Percentiles rank a stretch among this genome's conserved stretches.
Conservation (phyloP, 2,113 vertebrate genomes). For the Chloropsis hardwickii region DNA sequence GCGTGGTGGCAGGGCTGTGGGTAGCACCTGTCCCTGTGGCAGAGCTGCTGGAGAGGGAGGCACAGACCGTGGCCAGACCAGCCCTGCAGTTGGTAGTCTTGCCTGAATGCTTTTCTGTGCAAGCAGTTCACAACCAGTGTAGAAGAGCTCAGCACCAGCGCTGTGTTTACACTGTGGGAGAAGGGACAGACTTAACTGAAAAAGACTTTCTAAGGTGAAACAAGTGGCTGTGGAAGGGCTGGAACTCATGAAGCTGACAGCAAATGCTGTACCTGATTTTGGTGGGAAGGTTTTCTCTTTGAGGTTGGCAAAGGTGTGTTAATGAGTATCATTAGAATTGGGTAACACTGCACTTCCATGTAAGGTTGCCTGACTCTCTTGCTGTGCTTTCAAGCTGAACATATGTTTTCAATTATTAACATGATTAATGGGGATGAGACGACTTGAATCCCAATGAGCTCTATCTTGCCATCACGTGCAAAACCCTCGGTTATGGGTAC, state of each 20-base stretch:
- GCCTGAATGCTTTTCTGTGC: background rate
- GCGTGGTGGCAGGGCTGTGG: background rate
- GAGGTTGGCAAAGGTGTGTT: background rate
- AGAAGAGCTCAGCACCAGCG: background rate
- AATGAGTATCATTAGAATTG: conserved; percentile 14
- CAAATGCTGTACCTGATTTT: background rate
- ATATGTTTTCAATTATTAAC: conserved; percentile 66
- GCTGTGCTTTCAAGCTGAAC: conserved; percentile 63
- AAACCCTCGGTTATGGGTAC: background rate
- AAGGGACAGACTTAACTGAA: background rate
- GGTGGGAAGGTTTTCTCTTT: background rate
- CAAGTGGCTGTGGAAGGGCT: background rate
- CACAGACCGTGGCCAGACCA: accelerated
- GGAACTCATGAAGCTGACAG: background rate
- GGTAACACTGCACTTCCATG: background rate
- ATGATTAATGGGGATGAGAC: conserved; percentile 42
- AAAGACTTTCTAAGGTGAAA: background rate
- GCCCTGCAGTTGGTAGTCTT: background rate
- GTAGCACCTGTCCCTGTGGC: background rate
- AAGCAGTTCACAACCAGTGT: background rate
- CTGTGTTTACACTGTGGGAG: accelerated
- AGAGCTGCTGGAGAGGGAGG: background rate
- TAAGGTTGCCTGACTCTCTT: conserved; percentile 27
- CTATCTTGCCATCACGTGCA: background rate
- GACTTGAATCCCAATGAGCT: conserved; percentile 42